Conservation (phyloP, 2,888 invertebrate genomes). For the Strigamia maritima region DNA sequence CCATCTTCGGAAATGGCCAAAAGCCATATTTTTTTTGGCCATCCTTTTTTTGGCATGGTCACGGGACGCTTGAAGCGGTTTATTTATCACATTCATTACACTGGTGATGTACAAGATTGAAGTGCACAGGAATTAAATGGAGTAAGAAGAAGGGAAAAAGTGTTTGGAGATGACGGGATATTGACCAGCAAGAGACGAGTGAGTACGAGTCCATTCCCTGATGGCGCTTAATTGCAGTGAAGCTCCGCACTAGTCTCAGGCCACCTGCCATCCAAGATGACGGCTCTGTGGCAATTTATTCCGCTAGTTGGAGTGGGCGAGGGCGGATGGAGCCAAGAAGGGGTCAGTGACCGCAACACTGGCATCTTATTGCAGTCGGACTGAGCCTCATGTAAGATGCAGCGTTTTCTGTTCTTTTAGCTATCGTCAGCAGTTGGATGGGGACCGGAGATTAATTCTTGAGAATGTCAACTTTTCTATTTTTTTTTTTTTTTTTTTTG, state of each 20-base stretch:
- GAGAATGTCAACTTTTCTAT: not conserved
- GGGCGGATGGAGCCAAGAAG: not conserved
- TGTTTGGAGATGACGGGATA: not conserved
- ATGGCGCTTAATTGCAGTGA: not conserved
- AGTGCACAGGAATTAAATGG: not conserved
- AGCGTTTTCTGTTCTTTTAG: not conserved
- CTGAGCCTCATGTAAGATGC: not conserved
- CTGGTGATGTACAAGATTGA: not conserved
- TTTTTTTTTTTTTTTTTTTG: not conserved
- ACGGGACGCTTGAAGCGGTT: not conserved
- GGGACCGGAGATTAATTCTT: not conserved
- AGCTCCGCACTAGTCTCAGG: not conserved
- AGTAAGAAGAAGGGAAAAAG: not conserved
- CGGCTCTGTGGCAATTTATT: not conserved
- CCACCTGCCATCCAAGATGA: not conserved
- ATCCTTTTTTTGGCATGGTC: not conserved
- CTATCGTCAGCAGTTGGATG: not conserved
- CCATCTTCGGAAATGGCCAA: not conserved
- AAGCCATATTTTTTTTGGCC: not conserved
- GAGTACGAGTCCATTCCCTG: not conserved
- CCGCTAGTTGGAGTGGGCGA: not conserved
- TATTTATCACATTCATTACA: not conserved
- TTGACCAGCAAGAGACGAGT: not conserved
- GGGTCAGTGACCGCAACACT: constrained; percentile 4
- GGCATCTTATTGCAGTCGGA: not conserved